Conservation (phyloP, 2,888 invertebrate genomes). For the Rhopalosiphum nymphaeae region DNA sequence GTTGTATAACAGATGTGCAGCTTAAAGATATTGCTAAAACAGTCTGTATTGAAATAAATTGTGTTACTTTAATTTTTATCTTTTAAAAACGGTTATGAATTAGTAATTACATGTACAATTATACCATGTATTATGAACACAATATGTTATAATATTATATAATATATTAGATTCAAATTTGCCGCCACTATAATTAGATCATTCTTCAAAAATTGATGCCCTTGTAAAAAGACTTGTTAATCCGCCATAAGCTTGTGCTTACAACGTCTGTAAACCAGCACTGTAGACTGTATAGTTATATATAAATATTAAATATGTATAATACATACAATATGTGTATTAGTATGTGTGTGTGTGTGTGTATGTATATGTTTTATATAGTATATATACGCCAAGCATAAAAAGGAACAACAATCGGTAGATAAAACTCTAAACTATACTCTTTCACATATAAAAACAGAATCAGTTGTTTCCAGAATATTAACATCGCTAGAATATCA, state of each 20-base stretch:
- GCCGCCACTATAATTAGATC: not conserved
- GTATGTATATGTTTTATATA: too few relatives aligned
- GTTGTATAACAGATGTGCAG: not conserved
- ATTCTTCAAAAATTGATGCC: not conserved
- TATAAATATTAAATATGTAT: not conserved
- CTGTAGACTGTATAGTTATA: not conserved
- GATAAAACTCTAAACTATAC: too few relatives aligned
- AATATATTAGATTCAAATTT: not conserved
- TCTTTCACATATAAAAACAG: too few relatives aligned
- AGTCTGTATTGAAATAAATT: not conserved
- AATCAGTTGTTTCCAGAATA: too few relatives aligned
- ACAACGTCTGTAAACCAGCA: not conserved
- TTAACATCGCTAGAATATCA: too few relatives aligned
- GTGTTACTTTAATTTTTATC: not conserved
- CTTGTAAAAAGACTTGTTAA: not conserved
- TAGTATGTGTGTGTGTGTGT: too few relatives aligned
- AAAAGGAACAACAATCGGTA: too few relatives aligned
- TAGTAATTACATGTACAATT: not conserved
- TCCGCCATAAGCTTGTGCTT: not conserved
- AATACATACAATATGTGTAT: too few relatives aligned
- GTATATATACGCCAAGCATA: too few relatives aligned
- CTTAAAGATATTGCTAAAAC: not conserved
- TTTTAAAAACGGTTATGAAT: not conserved
- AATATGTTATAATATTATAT: too few relatives aligned
- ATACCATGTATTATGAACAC: not conserved